Evolutionary conservation across 1,140 invertebrate species (phyloP), one percentile per base, ranked within the genome.

Genomic region (Saccostrea cuccullata): DNA sequence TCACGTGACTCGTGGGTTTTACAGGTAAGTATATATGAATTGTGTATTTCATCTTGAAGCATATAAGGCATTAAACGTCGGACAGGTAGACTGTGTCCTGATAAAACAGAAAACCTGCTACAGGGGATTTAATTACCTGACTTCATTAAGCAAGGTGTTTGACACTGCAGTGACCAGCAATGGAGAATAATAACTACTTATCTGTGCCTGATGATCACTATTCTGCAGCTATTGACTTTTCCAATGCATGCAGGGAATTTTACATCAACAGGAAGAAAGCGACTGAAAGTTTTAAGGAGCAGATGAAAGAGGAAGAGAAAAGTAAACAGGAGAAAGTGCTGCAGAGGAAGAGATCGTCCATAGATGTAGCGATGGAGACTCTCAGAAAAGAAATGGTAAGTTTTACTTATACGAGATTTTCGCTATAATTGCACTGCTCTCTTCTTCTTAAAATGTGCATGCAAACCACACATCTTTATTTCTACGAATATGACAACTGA

Each of bases 311-410:
- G 20, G 47, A 26, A 64, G 58, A 87, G 20, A 58, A 23, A 82
- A 20, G 67, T 36, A 47, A 56, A 60, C 47, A 26, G 36, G 36
- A 56, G 8, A 85, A 85, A 23, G 13, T 55, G n/a, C 26, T 30
- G 70, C 70, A 77, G 23, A 67, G 12, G 58, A 87, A 85, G 30
- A 77, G 12, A n/a, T 87, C 86, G 0, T 82, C 88, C 26, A 85
- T 89, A 23, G 77, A 86, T 36, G 26, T 83, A 17, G 82, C 88
- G 9, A 89, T 89, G 86, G 88, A 89, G 15, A 89, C 55, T 36
- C 77, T 89, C 5, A n/a, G 88, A 23, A 40, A 58, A 55, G 88
- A 89, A 89, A 89, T 89, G 88, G 88, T 89, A 77, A 87, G 85
- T 84, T 2, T 55, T 67, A 8, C 20, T n/a, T 20, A 20, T 8